Evolutionary conservation across 2,113 vertebrate species (phyloP), one percentile per base, ranked within the genome.

Genomic region (Erythrolamprus reginae): DNA sequence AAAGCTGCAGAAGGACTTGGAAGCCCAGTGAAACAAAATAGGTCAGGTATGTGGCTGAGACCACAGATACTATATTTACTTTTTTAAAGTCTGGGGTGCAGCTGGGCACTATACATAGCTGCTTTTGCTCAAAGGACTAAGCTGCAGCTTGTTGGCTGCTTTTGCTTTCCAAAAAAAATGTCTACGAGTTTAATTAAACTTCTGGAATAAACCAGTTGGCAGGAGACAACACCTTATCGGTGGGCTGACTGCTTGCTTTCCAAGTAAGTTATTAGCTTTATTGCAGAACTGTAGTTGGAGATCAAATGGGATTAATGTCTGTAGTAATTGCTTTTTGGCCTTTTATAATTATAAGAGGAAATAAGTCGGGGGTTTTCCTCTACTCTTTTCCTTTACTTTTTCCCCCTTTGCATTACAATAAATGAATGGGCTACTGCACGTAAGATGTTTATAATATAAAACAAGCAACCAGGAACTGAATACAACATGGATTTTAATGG

Each of bases 51-150:
- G 95, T 38, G 26, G 93, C 88, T 94, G 90, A 33, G 92, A 26
- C 88, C 93, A 90, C 17, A 89, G 93, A 82, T 93, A 90, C 97
- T 97, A 97, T 95, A 97, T 97, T 97, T 97, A 97, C 90, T 85
- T 94, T 89, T 91, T 38, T 93, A 94, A 90, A 94, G 47, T 82
- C 92, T 92, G 92, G 89, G 88, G 92, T 91, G 87, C 91, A 84
- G 89, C 90, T 38, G 89, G 94, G 88, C 91, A 82, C 94, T 97
- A 93, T 96, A 94, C 94, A 95, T 95, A 96, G 94, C 91, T 87
- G 89, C 92, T 92, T 91, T 91, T 83, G 85, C 89, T 82, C 89
- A 91, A 92, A 94, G 21, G 93, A 61, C 93, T 93, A 91, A 92
- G 92, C 93, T 89, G 93, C 93, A 58, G 83, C 91, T 90, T 93